Evolutionary conservation across 64 coral and sea anemone genomes (phyloP), one percentile per base, ranked within the genome.

Genomic region (Actinia equina): DNA sequence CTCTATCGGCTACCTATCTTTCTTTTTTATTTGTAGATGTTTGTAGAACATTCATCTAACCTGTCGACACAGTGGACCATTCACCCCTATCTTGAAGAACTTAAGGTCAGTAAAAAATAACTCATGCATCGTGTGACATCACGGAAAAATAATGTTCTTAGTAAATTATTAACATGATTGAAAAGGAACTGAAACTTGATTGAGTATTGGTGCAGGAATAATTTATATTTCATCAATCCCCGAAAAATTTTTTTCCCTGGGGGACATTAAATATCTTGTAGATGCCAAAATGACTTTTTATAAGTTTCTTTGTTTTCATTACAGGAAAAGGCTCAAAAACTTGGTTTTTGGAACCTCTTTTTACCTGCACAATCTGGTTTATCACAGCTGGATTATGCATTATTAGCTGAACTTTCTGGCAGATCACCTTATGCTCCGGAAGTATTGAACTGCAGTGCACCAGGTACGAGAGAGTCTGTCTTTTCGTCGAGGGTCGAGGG

Each of bases 281-380:
- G 30, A 37, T 37, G 30, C 0, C 30, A 37, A 37, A 37, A 37
- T 37, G 30, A 37, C 30, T 37, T 37, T 37, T 37, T 1, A 37
- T 37, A 37, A 37, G 30, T 49, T 49, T 8, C 46, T 49, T 49
- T 49, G 46, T 74, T 15, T 7, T 23, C 64, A n/a, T 87, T 76
- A 8, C 60, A 92, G 91, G 83, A 37, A 60, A 90, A 95, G 84
- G 93, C 91, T 69, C 79, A 86, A 17, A 17, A 85, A 61, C 80
- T 83, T 77, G 97, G 93, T 1, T 49, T 99, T 87, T 99, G 97
- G 97, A 99, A 99, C 81, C 86, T 99, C 25, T 99, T 99, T 56
- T 87, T 99, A 18, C 93, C 97, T 22, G 85, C 93, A 17, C 86
- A 82, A 27, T 99, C 97, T 43, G 97, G 88, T 76, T 91, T 99